phyloP scores from a whole-genome alignment of 92 coral and sea anemone species.

The Micromussa lordhowensis region DNA sequence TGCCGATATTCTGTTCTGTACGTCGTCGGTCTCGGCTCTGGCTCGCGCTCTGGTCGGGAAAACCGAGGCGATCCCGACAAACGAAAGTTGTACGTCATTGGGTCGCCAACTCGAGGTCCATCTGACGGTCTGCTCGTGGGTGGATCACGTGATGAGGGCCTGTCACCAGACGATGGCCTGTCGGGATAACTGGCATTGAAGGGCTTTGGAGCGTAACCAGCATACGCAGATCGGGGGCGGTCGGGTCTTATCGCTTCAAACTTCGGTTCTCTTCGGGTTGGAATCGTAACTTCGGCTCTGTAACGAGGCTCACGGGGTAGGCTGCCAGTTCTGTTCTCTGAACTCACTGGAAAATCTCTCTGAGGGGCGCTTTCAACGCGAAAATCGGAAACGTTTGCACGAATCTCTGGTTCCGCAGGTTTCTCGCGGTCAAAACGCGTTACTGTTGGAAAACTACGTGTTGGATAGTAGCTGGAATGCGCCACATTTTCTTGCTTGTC shows the following conservation, averaged over 20 bases:
- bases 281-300: slow-evolving; percentile 84
- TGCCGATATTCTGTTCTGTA: slow-evolving; percentile 78
- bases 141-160: slow-evolving; percentile 39
- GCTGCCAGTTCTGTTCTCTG: slow-evolving; percentile 55
- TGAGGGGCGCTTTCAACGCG: slow-evolving; percentile 71
- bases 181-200: slow-evolving; percentile 47
- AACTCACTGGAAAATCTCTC: slow-evolving; percentile 36
- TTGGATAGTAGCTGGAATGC: slow-evolving; percentile 70
- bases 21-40: slow-evolving; percentile 81
- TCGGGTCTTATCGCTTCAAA: slow-evolving; percentile 58
- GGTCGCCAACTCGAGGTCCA: slow-evolving; percentile 68
- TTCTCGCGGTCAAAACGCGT: slow-evolving; percentile 51
- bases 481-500: slow-evolving; percentile 72
- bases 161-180: slow-evolving; percentile 43
- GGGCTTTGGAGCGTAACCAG: slow-evolving; percentile 80
- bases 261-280: slow-evolving; percentile 68
- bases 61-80: slow-evolving; percentile 55
- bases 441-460: slow-evolving; percentile 53
- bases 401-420: slow-evolving; percentile 71
- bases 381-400: slow-evolving; percentile 52
- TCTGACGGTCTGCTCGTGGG: slow-evolving; percentile 28
- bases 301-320: slow-evolving; percentile 65
- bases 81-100: slow-evolving; percentile 68
- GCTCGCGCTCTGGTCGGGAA: slow-evolving; percentile 63
- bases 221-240: slow-evolving; percentile 70